phyloP scores from a whole-genome alignment of 64 coral and sea anemone species.

The Acropora tenuis region DNA sequence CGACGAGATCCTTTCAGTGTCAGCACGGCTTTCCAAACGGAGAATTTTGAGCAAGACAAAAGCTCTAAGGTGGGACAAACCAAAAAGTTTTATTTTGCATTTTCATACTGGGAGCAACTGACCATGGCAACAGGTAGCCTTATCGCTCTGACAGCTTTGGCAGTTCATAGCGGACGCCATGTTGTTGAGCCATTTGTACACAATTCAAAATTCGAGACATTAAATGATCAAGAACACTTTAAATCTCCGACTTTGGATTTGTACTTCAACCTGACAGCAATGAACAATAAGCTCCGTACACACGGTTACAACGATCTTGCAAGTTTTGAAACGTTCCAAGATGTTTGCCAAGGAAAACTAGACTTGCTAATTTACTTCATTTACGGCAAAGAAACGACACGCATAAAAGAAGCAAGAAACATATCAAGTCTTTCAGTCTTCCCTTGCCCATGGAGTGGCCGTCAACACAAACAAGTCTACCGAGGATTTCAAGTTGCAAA shows the following conservation, averaged over 20 bases:
- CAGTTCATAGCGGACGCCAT: conserved; percentile 55
- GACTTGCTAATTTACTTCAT: conserved; percentile 84
- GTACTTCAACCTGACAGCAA: conserved; percentile 68
- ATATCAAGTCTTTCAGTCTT: conserved; percentile 68
- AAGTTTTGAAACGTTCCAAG: conserved; percentile 69
- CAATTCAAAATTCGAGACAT: conserved; percentile 70
- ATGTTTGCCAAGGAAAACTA: conserved; percentile 65
- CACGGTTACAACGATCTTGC: conserved; percentile 71
- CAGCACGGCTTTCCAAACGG: too few relatives aligned
- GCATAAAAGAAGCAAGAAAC: conserved; percentile 28
- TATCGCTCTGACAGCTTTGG: conserved; percentile 68
- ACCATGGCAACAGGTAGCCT: conserved; percentile 86
- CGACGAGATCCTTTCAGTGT: too few relatives aligned
- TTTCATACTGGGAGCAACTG: conserved; percentile 94
- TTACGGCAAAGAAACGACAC: conserved; percentile 46
- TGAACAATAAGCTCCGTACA: conserved; percentile 68
- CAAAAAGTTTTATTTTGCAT: conserved; percentile 84
- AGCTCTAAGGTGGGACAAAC: neutral
- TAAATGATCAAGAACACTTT: neutral
- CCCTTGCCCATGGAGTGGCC: conserved; percentile 72
- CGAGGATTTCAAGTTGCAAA: neutral
- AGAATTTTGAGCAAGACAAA: too few relatives aligned
- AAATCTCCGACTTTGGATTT: conserved; percentile 57
- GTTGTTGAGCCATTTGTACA: conserved; percentile 94
- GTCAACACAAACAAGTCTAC: neutral